Base-by-base conservation (phyloP, 2,888 invertebrate species). In the Polymixis lichenea region DNA sequence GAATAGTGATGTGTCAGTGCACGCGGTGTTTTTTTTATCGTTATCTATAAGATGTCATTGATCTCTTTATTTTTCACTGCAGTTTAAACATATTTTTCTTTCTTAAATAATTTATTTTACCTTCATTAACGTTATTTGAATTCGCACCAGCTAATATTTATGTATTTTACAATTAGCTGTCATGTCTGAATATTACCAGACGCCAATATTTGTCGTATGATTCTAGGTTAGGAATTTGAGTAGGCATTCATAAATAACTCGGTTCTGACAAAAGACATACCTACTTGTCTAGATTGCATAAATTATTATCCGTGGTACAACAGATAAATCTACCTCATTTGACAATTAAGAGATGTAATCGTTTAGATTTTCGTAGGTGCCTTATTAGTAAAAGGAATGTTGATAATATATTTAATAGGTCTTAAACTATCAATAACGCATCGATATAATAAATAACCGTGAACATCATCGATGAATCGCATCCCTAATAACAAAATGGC, bases 401-500 rank as follows among this genome's bases (percentile, higher is more conserved):
- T 62, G 62, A 65, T 56, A 65, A 66, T 60, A 71, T 15, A 83
- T 85, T 75, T 38, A 51, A 76, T 67, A 55, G 49, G 53, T 32
- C 22, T 76, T 49, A 61, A 71, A 72, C 67, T 55, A 80, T 73
- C 58, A 71, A 80, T 75, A 72, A 74, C 19, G 49, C 71, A 78
- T 85, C 84, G 82, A 88, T 88, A 85, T 82, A 84, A 87, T 86
- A 83, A 80, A 84, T 85, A 77, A 84, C 46, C 72, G 49, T 43
- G 32, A 76, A 83, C 69, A 83, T 89, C 87, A 89, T 88, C 89
- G 88, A 87, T 84, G 77, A 76, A 87, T 86, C 86, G 80, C 88
- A 86, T 84, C 88, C 87, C 88, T 92, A 91, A 86, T 79, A 87
- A 91, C 91, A 92, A 92, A 94, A 92, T 91, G 91, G 91, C 92